Percentiles rank a stretch among this genome's conserved stretches.
phyloP scores from a whole-genome alignment of 2,888 invertebrate genomes.

The Xestoiulus laeticollis region DNA sequence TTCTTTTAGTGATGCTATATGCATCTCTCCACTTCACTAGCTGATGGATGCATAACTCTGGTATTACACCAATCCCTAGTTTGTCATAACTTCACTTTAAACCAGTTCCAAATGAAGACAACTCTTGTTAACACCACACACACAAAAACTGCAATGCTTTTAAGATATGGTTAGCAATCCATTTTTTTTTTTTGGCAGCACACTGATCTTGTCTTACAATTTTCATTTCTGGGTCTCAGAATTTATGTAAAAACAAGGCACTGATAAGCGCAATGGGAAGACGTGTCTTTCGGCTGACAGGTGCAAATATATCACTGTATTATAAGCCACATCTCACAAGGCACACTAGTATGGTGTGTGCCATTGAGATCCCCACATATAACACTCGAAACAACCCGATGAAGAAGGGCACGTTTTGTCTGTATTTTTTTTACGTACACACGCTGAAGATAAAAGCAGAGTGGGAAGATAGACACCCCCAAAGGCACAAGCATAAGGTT shows the following conservation, averaged over 20 bases:
- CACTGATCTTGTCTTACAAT: not conserved
- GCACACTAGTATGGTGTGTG: no score
- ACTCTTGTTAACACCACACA: no score
- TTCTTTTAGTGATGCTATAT: no score
- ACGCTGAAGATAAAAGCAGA: not conserved
- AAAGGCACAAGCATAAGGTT: not conserved
- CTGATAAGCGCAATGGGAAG: not conserved
- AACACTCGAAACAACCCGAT: not conserved
- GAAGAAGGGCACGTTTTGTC: slow-evolving; percentile 19
- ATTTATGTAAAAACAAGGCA: not conserved
- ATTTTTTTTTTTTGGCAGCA: not conserved
- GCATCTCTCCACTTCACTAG: no score
- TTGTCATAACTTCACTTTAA: no score
- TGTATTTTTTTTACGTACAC: not conserved
- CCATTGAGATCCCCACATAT: not conserved
- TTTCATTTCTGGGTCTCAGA: not conserved
- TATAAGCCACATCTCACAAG: no score
- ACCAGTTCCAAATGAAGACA: no score
- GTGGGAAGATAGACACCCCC: not conserved
- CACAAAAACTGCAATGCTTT: no score
- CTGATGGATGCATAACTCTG: no score
- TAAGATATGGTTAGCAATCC: no score
- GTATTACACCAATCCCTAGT: no score
- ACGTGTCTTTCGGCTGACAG: not conserved
- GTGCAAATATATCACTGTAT: not conserved